phyloP scores from a whole-genome alignment of 2,113 vertebrate species.

The Hemibagrus wyckioides region DNA sequence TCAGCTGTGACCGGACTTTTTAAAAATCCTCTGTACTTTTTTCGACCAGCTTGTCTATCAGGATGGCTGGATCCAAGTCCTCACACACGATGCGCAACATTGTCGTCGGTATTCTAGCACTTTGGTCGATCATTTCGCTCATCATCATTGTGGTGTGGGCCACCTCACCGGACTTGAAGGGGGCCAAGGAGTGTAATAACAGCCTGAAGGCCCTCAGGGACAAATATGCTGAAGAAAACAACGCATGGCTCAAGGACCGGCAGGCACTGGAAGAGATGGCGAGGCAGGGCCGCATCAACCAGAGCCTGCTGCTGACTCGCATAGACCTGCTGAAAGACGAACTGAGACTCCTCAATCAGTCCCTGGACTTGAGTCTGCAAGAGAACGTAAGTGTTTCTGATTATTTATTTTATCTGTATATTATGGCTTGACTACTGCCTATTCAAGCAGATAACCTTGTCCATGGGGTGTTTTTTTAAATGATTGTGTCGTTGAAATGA shows the following conservation, averaged over 20 bases:
- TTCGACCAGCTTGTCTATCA: neutral
- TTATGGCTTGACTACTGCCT: neutral
- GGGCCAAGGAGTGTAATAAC: slow-evolving; percentile 51
- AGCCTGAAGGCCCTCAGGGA: slow-evolving; percentile 54
- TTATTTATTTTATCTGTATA: neutral
- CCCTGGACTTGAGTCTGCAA: slow-evolving; percentile 57
- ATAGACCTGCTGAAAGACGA: slow-evolving; percentile 44
- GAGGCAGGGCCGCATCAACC: slow-evolving; percentile 40
- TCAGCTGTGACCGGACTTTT: neutral
- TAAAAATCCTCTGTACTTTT: neutral
- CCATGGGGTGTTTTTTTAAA: neutral
- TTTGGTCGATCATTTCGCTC: slow-evolving; percentile 69
- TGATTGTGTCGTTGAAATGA: neutral
- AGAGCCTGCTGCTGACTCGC: neutral
- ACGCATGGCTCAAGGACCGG: slow-evolving; percentile 53
- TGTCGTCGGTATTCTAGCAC: slow-evolving; percentile 55
- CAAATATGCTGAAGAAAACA: slow-evolving; percentile 53
- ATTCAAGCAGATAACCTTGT: neutral
- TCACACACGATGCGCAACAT: slow-evolving; percentile 53
- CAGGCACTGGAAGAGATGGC: slow-evolving; percentile 62
- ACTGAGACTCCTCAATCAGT: slow-evolving; percentile 56
- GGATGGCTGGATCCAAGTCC: slow-evolving; percentile 61
- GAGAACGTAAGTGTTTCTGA: slow-evolving; percentile 62
- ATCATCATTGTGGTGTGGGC: slow-evolving; percentile 72
- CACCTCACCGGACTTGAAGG: slow-evolving; percentile 66